Evolutionary conservation across 1,140 invertebrate species (phyloP), one percentile per base, ranked within the genome.

Genomic region (Caenorhabditis brenneri): DNA sequence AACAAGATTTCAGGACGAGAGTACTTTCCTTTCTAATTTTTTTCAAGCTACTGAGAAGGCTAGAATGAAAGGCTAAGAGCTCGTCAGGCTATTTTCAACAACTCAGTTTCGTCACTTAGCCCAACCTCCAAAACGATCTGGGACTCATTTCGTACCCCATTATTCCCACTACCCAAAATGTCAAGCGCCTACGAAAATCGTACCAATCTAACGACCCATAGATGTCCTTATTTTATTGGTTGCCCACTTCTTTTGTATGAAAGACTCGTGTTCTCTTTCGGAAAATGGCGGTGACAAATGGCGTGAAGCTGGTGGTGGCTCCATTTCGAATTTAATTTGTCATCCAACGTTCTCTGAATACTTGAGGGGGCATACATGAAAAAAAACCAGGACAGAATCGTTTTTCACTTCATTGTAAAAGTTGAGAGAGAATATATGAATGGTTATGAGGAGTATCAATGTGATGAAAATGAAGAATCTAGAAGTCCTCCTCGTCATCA

Each of bases 271-370:
- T 55, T 55, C 10, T 29, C 9, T 55, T 12, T 27, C 27, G 22
- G 53, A 15, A 51, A 0, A 9, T 65, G 58, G 19, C 3, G 15
- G 10, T 33, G 58, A 7, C 12, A 36, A 36, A 65, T 27, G 27
- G 33, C 58, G 31, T 4, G 12, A 36, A 65, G 29, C 55, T n/a
- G 22, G 58, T 24, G 53, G 49, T n/a, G 24, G 22, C 33, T 7
- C 31, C 12, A 65, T 65, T 65, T n/a, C 15, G 10, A 65, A 65
- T 65, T 65, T 39, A 65, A 65, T 65, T 65, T 65, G 58, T 10
- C 19, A n/a, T 19, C 36, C 19, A 65, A 65, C 33, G 33, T 36
- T 39, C 58, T 7, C 58, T 3, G 58, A 65, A 65, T 65, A 65
- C 29, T 33, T n/a, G 1, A 65, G 19, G 33, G 36, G 36, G 58